Base-by-base conservation (phyloP, 1,140 invertebrate genomes). In the Eulimnadia texana region DNA sequence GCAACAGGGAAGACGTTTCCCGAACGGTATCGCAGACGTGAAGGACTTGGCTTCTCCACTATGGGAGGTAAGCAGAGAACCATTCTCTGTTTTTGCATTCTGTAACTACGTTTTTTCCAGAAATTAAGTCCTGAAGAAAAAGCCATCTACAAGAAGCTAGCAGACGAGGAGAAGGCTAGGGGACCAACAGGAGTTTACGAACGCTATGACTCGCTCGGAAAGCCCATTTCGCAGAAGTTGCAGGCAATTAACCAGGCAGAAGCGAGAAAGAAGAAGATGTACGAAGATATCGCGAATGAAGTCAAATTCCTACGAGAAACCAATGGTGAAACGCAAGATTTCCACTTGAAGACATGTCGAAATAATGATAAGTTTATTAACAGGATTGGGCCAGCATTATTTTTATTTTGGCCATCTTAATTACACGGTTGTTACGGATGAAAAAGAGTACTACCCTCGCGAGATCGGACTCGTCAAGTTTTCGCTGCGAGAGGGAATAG, bases 371-470 rank as follows among this genome's bases (percentile, higher is more conserved):
- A 25, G 58, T 58, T 58, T 27, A 53, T 62, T 49, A n/a, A n/a
- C 59, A 70, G 68, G 63, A 9, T 51, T 70, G 20, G 64, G 57
- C 33, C 56, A 69, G 16, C 65, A 67, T 29, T 54, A 63, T 49
- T 73, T 73, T 63, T 68, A 69, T 59, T 66, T 72, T 9, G 66
- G 70, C 10, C 67, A 70, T 52, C 67, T 72, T 47, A 69, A 71
- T 58, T 65, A 60, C 11, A 57, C 71, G 47, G 71, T 70, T 67
- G 65, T 66, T 24, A 70, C 70, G n/a, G 67, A 68, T 20, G 67
- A 71, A 24, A 66, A 64, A 3, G 67, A 71, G 49, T 71, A 67
- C 50, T 51, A 71, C 10, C 72, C 72, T n/a, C 57, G 58, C 29
- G 72, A 73, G 60, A 66, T 72, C 1, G 68, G 65, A 3, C 54